Percentiles rank a stretch among this genome's conserved stretches.
Conservation (phyloP, 2,113 vertebrate species). For the Theristicus caerulescens region DNA sequence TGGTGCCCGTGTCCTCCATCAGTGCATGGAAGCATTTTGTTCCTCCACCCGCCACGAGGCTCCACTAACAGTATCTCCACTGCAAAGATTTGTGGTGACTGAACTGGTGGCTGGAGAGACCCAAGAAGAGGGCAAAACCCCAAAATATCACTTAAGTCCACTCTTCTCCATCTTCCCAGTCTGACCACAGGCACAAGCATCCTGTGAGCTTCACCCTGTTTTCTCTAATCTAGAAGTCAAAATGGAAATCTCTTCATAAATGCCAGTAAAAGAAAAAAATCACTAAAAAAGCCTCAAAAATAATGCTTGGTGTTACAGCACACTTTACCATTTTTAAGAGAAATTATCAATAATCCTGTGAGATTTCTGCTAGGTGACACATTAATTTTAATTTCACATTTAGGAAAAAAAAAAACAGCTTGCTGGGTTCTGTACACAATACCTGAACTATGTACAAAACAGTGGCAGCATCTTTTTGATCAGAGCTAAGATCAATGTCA, state of each 20-base stretch:
- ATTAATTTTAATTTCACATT: neutral
- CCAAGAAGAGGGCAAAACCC: neutral
- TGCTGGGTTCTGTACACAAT: neutral
- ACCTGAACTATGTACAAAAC: neutral
- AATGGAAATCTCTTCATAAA: neutral
- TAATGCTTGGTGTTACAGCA: neutral
- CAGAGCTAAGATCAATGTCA: neutral
- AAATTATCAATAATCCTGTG: neutral
- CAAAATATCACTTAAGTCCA: neutral
- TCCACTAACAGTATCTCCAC: neutral
- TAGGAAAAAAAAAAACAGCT: neutral
- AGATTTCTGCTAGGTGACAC: neutral
- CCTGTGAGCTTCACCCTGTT: neutral
- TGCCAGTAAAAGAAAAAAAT: neutral
- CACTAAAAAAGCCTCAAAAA: neutral
- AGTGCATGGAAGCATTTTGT: neutral
- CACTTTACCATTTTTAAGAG: neutral
- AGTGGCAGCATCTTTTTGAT: neutral
- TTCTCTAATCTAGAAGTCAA: neutral
- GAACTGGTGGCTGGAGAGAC: neutral
- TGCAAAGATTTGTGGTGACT: neutral
- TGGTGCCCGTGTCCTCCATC: neutral
- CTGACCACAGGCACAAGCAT: neutral
- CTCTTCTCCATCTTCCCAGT: neutral
- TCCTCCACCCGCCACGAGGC: rapidly evolving